Evolutionary conservation across 2,888 invertebrate genomes (phyloP).

Genomic region (Oegoconia quadripuncta): DNA sequence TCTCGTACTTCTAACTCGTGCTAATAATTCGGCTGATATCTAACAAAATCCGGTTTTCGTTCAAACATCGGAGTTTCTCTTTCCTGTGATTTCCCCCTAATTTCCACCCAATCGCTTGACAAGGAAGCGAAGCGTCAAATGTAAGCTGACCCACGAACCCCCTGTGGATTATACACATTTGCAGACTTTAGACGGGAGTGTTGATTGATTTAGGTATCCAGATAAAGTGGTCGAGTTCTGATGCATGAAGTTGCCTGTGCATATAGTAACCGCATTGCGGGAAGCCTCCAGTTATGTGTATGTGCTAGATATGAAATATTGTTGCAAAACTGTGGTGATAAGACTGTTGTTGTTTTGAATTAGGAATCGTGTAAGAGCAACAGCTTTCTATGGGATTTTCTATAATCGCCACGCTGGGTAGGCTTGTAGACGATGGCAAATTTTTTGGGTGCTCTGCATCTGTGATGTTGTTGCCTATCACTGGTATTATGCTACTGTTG

Average conservation of each 20-base stretch:
- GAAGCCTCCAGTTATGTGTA: slow-evolving; percentile 23
- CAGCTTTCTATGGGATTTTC: too few relatives aligned
- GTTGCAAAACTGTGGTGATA: neutral
- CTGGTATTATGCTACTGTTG: too few relatives aligned
- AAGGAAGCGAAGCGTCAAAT: slow-evolving; percentile 25
- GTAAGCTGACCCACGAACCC: slow-evolving; percentile 16
- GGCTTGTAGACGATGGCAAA: too few relatives aligned
- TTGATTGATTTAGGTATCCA: slow-evolving; percentile 22
- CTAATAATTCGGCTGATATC: slow-evolving; percentile 8
- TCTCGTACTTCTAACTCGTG: neutral
- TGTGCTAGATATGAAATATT: slow-evolving; percentile 26
- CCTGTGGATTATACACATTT: neutral
- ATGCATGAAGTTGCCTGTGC: slow-evolving; percentile 31
- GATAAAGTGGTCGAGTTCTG: slow-evolving; percentile 22
- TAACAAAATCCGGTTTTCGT: slow-evolving; percentile 17
- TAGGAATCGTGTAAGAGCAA: too few relatives aligned
- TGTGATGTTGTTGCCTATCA: too few relatives aligned
- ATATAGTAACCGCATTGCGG: slow-evolving; percentile 41
- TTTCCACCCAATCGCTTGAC: slow-evolving; percentile 40
- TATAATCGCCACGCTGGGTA: too few relatives aligned
- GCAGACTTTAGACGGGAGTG: slow-evolving; percentile 1
- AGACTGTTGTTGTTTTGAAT: neutral
- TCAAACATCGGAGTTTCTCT: slow-evolving; percentile 35
- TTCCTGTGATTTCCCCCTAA: slow-evolving; percentile 36
- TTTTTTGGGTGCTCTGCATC: too few relatives aligned